phyloP scores from a whole-genome alignment of 2,888 invertebrate genomes.

The Crocallis elinguaria region DNA sequence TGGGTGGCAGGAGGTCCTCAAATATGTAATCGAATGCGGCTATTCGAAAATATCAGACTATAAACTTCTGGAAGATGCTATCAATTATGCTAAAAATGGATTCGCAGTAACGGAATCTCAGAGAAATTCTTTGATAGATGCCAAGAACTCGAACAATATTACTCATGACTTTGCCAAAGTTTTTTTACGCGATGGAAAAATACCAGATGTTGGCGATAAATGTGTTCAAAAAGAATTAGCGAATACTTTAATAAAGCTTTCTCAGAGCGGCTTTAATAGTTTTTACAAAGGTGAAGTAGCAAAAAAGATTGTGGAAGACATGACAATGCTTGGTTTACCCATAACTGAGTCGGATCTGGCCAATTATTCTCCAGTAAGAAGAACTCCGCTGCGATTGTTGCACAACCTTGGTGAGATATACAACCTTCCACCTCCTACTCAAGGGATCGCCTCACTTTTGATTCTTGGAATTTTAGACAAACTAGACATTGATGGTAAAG shows the following conservation, averaged over 20 bases:
- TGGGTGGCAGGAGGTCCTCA: slow-evolving; percentile 76
- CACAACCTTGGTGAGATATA: slow-evolving; percentile 66
- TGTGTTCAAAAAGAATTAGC: slow-evolving; percentile 67
- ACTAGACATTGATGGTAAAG: slow-evolving; percentile 61
- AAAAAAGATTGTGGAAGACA: slow-evolving; percentile 63
- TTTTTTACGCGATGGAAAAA: slow-evolving; percentile 55
- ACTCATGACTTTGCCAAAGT: slow-evolving; percentile 50
- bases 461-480: slow-evolving; percentile 70
- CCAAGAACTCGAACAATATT: slow-evolving; percentile 6
- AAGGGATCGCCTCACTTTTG: slow-evolving; percentile 68
- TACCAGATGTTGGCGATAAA: slow-evolving; percentile 58
- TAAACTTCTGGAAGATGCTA: slow-evolving; percentile 66
- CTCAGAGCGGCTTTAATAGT: slow-evolving; percentile 64
- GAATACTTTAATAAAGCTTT: slow-evolving; percentile 57
- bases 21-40: slow-evolving; percentile 69
- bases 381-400: slow-evolving; percentile 58
- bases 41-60: slow-evolving; percentile 59
- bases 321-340: slow-evolving; percentile 62
- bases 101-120: slow-evolving; percentile 60
- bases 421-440: slow-evolving; percentile 77
- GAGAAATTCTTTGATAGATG: slow-evolving; percentile 31
- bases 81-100: slow-evolving; percentile 70
- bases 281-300: slow-evolving; percentile 71
- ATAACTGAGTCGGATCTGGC: slow-evolving; percentile 67
- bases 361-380: slow-evolving; percentile 62